Evolutionary conservation across 2,888 invertebrate species (phyloP).

Genomic region (Pseudoips prasinana): DNA sequence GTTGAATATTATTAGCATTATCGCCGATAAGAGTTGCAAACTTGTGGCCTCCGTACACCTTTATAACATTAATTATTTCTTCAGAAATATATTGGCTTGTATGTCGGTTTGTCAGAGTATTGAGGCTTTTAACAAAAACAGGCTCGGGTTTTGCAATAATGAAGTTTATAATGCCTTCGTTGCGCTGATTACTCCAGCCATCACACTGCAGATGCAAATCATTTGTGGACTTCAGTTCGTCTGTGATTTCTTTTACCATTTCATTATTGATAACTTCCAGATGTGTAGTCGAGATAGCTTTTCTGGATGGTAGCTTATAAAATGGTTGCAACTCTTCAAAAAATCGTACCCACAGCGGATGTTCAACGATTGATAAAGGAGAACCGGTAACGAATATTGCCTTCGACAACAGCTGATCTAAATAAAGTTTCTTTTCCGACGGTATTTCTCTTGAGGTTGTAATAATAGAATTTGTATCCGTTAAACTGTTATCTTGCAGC

Average conservation of each 20-base stretch:
- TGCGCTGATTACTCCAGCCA: conserved; percentile 14
- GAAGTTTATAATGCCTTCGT: conserved; percentile 12
- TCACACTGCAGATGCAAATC: conserved; percentile 8
- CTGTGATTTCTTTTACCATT: conserved; percentile 10
- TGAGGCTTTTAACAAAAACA: conserved; percentile 1
- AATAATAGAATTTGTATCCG: conserved; percentile 6
- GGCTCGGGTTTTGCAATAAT: conserved; percentile 16
- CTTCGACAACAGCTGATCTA: too few relatives aligned
- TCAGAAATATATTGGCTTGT: neutral
- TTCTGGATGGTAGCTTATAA: conserved; percentile 11
- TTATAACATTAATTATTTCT: neutral
- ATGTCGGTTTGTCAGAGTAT: neutral
- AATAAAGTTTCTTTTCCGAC: conserved; percentile 2
- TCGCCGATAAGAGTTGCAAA: too few relatives aligned
- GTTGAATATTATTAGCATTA: too few relatives aligned
- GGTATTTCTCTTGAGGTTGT: conserved; percentile 7
- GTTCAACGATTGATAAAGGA: conserved; percentile 15
- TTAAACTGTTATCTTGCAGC: conserved; percentile 4
- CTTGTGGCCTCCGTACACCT: neutral
- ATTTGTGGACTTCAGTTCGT: conserved; percentile 6
- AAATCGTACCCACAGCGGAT: conserved; percentile 12
- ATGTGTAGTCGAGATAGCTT: conserved; percentile 10
- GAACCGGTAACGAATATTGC: conserved; percentile 12
- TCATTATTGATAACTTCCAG: conserved; percentile 11
- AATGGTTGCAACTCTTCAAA: conserved; percentile 9